A percentile compares a stretch with the other conserved stretches of the same genome.
These are phyloP conservation scores for Vanacampus margaritifer DNA, from an alignment of 2,113 vertebrate genomes.

Conservation along the genomic window DNA sequence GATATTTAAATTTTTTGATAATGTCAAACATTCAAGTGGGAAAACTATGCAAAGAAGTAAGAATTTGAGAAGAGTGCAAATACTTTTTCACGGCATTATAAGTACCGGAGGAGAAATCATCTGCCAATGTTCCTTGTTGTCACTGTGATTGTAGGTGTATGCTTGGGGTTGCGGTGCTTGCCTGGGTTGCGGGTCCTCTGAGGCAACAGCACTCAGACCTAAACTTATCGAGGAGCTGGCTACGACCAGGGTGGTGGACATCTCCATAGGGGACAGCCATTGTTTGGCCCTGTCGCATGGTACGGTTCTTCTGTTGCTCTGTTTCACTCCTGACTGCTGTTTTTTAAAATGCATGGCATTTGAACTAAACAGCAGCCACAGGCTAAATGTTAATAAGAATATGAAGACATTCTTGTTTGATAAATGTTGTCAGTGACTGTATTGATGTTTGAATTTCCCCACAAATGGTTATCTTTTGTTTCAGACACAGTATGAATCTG, in stretches of 20 bases:
- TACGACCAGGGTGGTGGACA: slow-evolving; percentile 91
- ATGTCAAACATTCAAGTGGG: too few species aligned
- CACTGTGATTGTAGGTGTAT: slow-evolving; percentile 76
- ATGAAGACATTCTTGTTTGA: neutral
- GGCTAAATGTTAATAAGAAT: neutral
- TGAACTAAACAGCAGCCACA: neutral
- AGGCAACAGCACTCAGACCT: slow-evolving; percentile 91
- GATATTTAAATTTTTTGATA: too few species aligned
- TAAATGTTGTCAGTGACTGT: neutral
- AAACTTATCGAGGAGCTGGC: slow-evolving; percentile 93
- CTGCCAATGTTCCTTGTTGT: neutral
- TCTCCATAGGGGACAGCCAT: slow-evolving; percentile 97
- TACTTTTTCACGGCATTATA: neutral
- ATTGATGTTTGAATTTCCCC: neutral
- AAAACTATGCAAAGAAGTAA: too few species aligned
- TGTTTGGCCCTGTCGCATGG: slow-evolving; percentile 96
- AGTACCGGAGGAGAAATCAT: neutral
- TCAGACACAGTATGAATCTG: neutral
- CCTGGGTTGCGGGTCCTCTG: slow-evolving; percentile 94
- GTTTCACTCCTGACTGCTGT: neutral
- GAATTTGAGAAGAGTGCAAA: too few species aligned
- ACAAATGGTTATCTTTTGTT: neutral
- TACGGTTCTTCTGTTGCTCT: slow-evolving; percentile 36
- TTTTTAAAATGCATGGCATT: neutral
- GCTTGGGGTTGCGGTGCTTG: slow-evolving; percentile 97